Conservation (phyloP, 1,140 invertebrate species). For the Zaprionus vittiger region DNA sequence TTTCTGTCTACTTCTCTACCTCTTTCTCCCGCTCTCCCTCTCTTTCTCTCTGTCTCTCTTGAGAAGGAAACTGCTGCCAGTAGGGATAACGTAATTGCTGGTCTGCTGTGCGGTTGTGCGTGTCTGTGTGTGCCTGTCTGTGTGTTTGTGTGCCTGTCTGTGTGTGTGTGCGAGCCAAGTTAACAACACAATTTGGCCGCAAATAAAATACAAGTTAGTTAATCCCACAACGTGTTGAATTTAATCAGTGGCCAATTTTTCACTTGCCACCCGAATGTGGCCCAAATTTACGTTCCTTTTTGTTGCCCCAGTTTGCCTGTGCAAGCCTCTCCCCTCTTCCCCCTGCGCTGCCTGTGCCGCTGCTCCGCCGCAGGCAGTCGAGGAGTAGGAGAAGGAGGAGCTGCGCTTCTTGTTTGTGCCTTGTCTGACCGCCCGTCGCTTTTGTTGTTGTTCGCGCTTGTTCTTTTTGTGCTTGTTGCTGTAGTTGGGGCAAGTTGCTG, state of each 20-base stretch:
- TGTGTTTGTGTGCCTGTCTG: not conserved
- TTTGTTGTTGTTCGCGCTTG: constrained; percentile 22
- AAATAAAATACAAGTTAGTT: constrained; percentile 83
- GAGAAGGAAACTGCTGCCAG: constrained; percentile 8
- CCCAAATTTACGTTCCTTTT: not conserved
- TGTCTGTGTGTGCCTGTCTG: constrained; percentile 2
- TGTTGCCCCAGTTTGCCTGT: constrained; percentile 2
- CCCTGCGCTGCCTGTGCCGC: not conserved
- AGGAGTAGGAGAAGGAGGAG: not conserved
- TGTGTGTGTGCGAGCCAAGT: constrained; percentile 49
- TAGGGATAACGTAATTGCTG: constrained; percentile 61
- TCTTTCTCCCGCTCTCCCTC: not conserved
- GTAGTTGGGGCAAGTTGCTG: constrained; percentile 16
- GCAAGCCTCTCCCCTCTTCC: not conserved
- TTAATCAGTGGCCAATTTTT: constrained; percentile 82
- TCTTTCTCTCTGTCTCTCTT: not conserved
- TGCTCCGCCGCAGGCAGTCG: not conserved
- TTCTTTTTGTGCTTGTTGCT: constrained; percentile 37
- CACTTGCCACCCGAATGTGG: constrained; percentile 55
- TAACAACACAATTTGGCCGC: constrained; percentile 78
- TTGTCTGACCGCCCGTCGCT: constrained; percentile 41
- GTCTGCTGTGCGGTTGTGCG: constrained; percentile 51
- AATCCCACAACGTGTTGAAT: constrained; percentile 82
- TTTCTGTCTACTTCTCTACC: not conserved
- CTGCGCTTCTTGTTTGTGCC: constrained; percentile 27